Base-by-base conservation (phyloP, 2,797 vertebrate genomes). In the Peromyscus nudipes region DNA sequence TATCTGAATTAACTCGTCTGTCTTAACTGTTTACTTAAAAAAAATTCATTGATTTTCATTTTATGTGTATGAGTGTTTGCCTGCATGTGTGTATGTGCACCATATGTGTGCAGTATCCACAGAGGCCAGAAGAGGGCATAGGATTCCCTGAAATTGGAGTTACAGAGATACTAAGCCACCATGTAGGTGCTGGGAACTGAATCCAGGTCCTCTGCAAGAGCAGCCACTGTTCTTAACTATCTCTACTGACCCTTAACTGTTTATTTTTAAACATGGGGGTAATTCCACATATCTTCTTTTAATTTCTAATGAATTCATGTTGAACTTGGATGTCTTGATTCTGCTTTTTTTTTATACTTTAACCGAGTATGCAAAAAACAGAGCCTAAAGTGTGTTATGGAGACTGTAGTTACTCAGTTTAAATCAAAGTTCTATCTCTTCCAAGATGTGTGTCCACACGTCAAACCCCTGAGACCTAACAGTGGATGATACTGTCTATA, bases 401-500 rank as follows among this genome's bases (percentile, higher is more conserved):
- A 76, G 62, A 57, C 43, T n/a, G 2, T 4, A 4, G 31, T 46
- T 17, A 5, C 17, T 49, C 37, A 52, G 2, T 85, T 92, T 80
- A 87, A 71, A 84, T 52, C 34, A 37, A 21, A 23, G 19, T 29
- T 81, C 12, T 27, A 43, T 65, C 29, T 6, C 4, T 85, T 57
- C 49, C 14, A 43, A 46, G 65, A 12, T n/a, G 0, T 27, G 3
- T 4, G 9, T 37, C 49, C 69, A 34, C 2, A 57, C 29, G 13
- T 62, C 76, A 75, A 55, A 67, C 27, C 37, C 84, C 25, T 46
- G 12, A 37, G 19, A 27, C 73, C 55, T 43, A 46, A 40, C 34
- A 81, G 80, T 5, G 23, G 4, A 3, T n/a, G 29, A 16, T 0
- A 37, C 23, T 5, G 0, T 23, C 21, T n/a, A 43, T 0, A 0